These are phyloP conservation scores for Piscicola geometra DNA, from an alignment of 2,888 invertebrate genomes.

Conservation along the genomic window DNA sequence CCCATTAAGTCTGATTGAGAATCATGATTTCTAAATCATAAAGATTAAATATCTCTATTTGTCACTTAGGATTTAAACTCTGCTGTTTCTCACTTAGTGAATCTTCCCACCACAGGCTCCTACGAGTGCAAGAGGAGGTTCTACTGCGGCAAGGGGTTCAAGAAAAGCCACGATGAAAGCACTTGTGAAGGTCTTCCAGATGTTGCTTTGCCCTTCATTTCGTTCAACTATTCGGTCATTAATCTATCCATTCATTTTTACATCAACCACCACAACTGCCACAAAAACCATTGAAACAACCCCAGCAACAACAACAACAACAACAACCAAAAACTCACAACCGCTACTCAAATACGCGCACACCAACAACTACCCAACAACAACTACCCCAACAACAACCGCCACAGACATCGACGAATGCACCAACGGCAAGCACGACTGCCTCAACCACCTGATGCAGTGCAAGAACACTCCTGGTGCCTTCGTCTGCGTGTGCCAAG, in stretches of 20 bases:
- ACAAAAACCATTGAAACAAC: too few relatives aligned
- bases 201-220: background rate
- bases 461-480: conserved; percentile 74
- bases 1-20: too few relatives aligned
- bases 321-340: too few relatives aligned
- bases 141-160: conserved; percentile 64
- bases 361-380: background rate
- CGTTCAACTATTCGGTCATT: too few relatives aligned
- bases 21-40: too few relatives aligned
- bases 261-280: too few relatives aligned
- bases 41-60: too few relatives aligned
- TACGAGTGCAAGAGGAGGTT: conserved; percentile 65
- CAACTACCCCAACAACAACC: background rate
- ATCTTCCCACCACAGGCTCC: conserved; percentile 59
- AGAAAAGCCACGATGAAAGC: conserved; percentile 66
- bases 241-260: too few relatives aligned
- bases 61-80: too few relatives aligned
- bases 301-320: too few relatives aligned
- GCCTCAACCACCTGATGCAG: conserved; percentile 71
- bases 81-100: too few relatives aligned
- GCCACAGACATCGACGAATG: conserved; percentile 79
- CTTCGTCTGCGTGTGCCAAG: conserved; percentile 57
- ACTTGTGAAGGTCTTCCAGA: conserved; percentile 57
- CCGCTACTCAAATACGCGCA: too few relatives aligned
- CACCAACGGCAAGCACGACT: conserved; percentile 69